A percentile compares a stretch with the other conserved stretches of the same genome.
Evolutionary conservation across 2,888 invertebrate genomes (phyloP).

Genomic region (Tiphia femorata): DNA sequence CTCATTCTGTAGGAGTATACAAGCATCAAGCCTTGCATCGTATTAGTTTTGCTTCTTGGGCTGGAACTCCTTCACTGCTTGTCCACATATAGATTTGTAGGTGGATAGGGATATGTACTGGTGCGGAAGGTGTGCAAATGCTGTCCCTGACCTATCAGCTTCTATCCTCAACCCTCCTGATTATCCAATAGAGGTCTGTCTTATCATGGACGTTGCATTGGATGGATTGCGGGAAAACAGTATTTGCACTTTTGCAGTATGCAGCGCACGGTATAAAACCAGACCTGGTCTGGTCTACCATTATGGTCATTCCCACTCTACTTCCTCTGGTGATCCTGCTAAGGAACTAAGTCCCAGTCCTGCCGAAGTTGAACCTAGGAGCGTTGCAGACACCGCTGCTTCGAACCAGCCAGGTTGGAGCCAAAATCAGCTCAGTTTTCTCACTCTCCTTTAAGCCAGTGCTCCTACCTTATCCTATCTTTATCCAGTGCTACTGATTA

Average conservation of each 20-base stretch:
- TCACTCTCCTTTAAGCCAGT: slow-evolving; percentile 61
- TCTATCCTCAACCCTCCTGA: slow-evolving; percentile 35
- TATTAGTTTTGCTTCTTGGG: slow-evolving; percentile 70
- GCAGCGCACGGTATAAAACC: slow-evolving; percentile 97
- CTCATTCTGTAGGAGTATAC: slow-evolving; percentile 67
- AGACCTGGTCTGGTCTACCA: slow-evolving; percentile 96
- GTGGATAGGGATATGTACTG: slow-evolving; percentile 65
- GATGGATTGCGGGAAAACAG: slow-evolving; percentile 68
- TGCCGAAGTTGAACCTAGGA: slow-evolving; percentile 69
- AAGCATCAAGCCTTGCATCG: slow-evolving; percentile 69
- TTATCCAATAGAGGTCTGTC: slow-evolving; percentile 47
- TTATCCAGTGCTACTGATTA: background rate
- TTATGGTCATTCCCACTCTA: slow-evolving; percentile 89
- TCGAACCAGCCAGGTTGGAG: slow-evolving; percentile 72
- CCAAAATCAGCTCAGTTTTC: slow-evolving; percentile 73
- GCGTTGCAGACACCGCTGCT: slow-evolving; percentile 68
- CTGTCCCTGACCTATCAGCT: slow-evolving; percentile 51
- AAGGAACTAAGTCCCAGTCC: slow-evolving; percentile 70
- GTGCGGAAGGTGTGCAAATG: slow-evolving; percentile 67
- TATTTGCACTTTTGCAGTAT: slow-evolving; percentile 79
- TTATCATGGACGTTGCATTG: slow-evolving; percentile 63
- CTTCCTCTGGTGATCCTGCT: slow-evolving; percentile 70
- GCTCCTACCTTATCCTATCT: slow-evolving; percentile 61
- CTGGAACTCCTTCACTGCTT: slow-evolving; percentile 70
- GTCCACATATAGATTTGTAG: slow-evolving; percentile 65